These are phyloP conservation scores for Arctocebus calabarensis DNA, from an alignment of 2,797 vertebrate genomes.

Conservation along the genomic window DNA sequence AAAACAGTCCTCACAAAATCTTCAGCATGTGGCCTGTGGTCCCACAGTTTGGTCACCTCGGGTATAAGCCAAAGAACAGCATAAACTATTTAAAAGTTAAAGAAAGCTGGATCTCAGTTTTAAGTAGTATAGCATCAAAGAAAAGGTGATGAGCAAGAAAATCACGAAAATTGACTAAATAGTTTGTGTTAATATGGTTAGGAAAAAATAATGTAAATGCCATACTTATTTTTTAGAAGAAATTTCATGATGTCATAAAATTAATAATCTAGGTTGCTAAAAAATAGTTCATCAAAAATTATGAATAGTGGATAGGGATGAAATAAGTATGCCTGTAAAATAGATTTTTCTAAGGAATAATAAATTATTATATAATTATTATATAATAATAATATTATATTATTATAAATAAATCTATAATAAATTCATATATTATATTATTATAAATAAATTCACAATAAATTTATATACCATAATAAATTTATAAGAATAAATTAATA, in stretches of 20 bases:
- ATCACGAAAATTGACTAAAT: neutral
- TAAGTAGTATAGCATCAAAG: neutral
- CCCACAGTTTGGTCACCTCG: too few species aligned
- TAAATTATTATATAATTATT: too few species aligned
- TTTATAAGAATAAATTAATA: too few species aligned
- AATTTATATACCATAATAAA: too few species aligned
- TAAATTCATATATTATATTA: too few species aligned
- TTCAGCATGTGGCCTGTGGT: too few species aligned
- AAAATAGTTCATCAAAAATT: neutral
- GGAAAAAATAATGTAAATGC: neutral
- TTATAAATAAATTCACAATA: too few species aligned
- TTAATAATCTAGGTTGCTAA: neutral
- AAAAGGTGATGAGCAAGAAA: neutral
- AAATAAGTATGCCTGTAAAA: neutral
- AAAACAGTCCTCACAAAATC: too few species aligned
- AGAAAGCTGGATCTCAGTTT: neutral
- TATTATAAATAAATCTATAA: too few species aligned
- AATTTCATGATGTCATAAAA: neutral
- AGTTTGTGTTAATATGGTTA: neutral
- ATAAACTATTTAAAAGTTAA: too few species aligned
- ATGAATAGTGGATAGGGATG: neutral
- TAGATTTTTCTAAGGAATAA: neutral
- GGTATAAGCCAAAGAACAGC: too few species aligned
- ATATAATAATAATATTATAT: too few species aligned
- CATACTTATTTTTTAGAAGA: neutral